A percentile compares a stretch with the other conserved stretches of the same genome.
Evolutionary conservation across 1,140 invertebrate genomes (phyloP).

Genomic region (Neodiprion fabricii): DNA sequence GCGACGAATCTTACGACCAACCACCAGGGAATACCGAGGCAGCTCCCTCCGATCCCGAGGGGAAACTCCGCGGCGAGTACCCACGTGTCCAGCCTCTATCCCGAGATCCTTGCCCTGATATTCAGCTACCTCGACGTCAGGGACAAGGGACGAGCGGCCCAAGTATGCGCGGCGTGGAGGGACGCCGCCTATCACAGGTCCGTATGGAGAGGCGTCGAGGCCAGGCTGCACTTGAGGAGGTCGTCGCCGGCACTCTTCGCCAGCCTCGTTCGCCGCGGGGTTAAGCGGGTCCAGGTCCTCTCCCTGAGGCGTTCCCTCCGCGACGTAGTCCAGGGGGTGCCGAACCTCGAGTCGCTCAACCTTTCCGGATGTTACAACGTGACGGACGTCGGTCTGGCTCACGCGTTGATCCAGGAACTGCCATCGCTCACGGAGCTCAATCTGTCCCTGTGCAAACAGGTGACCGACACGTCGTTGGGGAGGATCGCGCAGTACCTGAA

Average conservation of each 20-base stretch:
- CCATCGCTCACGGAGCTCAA: slow-evolving; percentile 81
- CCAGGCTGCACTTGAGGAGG: slow-evolving; percentile 85
- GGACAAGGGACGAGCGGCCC: slow-evolving; percentile 88
- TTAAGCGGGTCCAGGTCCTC: slow-evolving; percentile 87
- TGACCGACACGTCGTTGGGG: slow-evolving; percentile 84
- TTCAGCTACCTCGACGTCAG: slow-evolving; percentile 88
- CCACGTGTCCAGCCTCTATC: slow-evolving; percentile 88
- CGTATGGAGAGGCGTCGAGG: slow-evolving; percentile 92
- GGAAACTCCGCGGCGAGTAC: slow-evolving; percentile 63
- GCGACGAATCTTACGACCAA: slow-evolving; percentile 24
- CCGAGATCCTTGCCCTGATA: slow-evolving; percentile 90
- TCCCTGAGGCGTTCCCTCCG: slow-evolving; percentile 83
- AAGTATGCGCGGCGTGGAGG: slow-evolving; percentile 88
- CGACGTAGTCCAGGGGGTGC: slow-evolving; percentile 86
- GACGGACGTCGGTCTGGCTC: slow-evolving; percentile 79
- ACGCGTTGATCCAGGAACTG: slow-evolving; percentile 78
- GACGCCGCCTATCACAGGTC: slow-evolving; percentile 91
- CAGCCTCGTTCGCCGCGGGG: slow-evolving; percentile 85
- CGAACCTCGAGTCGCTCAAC: slow-evolving; percentile 86
- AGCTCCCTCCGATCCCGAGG: slow-evolving; percentile 16
- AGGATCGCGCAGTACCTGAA: slow-evolving; percentile 85
- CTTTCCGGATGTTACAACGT: slow-evolving; percentile 94
- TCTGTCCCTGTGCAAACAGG: slow-evolving; percentile 92
- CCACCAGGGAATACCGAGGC: slow-evolving; percentile 25
- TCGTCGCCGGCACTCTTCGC: slow-evolving; percentile 84